Percentiles rank a stretch among this genome's conserved stretches.
These are phyloP conservation scores for Drosophila mulleri DNA, from an alignment of 2,888 invertebrate genomes.

Conservation along the genomic window DNA sequence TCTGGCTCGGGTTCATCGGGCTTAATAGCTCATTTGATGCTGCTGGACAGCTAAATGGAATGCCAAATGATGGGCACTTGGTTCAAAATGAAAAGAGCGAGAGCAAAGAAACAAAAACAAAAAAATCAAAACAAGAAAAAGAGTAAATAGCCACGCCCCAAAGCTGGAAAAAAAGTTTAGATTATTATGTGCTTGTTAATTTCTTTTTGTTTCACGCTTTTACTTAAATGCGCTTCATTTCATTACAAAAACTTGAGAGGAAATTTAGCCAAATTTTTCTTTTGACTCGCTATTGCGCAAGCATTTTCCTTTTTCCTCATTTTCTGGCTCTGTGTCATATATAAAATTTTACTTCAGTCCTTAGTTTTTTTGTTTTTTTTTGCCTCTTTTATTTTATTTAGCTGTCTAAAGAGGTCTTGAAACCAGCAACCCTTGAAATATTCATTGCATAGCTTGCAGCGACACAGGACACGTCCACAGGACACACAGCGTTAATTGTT, in stretches of 20 bases:
- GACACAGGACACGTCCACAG: conserved; percentile 10
- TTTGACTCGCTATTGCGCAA: conserved; percentile 5
- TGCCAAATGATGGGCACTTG: conserved; percentile 27
- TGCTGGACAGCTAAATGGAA: conserved; percentile 48
- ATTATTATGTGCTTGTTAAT: conserved; percentile 69
- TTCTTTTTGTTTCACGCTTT: conserved; percentile 47
- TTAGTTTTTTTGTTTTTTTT: background rate
- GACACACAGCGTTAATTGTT: conserved; percentile 71
- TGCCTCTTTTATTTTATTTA: conserved; percentile 9
- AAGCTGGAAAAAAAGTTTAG: conserved; percentile 32
- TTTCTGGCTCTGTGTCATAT: background rate
- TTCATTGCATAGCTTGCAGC: conserved; percentile 48
- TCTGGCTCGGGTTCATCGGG: conserved; percentile 37
- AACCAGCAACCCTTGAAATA: conserved; percentile 52
- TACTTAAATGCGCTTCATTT: conserved; percentile 53
- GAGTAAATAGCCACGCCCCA: conserved; percentile 14
- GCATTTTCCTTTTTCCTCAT: background rate
- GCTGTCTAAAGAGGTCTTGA: background rate
- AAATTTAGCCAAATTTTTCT: conserved; percentile 29
- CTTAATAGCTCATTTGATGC: conserved; percentile 59
- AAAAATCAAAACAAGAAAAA: background rate
- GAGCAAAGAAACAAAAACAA: background rate
- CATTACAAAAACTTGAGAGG: conserved; percentile 19
- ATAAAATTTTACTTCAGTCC: conserved; percentile 7
- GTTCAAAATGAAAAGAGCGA: background rate